Base-by-base conservation (phyloP, 2,888 invertebrate species). In the Bugula neritina region DNA sequence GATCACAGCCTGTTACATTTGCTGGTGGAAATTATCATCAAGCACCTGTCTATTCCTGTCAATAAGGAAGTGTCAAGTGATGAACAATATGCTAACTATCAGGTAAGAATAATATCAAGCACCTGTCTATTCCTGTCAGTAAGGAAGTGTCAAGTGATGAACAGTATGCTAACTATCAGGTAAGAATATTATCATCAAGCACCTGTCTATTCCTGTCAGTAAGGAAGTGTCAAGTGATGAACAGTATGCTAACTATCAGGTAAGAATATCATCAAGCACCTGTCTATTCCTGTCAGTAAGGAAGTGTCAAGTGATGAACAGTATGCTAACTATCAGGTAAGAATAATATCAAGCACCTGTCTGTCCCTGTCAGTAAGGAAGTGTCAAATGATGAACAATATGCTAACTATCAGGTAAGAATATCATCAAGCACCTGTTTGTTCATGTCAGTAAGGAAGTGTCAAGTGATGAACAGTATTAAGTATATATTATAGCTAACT, bases 1-100 rank as follows among this genome's bases (percentile, higher is more conserved):
- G 70, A 70, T 13, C 70, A 70, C 52, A 29, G 54, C 29, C 2
- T 54, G 10, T 25, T 70, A 10, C 70, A 70, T 29, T 23, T 23
- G 70, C 54, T 70, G 5, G 31, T 43, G 1, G 21, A n/a, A 2
- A 13, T 54, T 10, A 34, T 70, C 5, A 25, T 70, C 54, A 54
- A 70, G 27, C 43, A 54, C 54, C 35, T 70, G 70, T 54, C 31
- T 2, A 25, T 31, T 5, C 63, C 63, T 25, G 17, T 5, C 27
- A 63, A 10, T n/a, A 63, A 63, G 21, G 63, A 63, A n/a, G 29
- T 10, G 17, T 43, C 43, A 10, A 17, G 10, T 43, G 43, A 43
- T 43, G 43, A 43, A 17, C 43, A 43, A 17, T 43, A 43, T 17
- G 17, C 43, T 17, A 43, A 3, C 43, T 43, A 43, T 43, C 43